A percentile compares a stretch with the other conserved stretches of the same genome.
Conservation (phyloP, 2,888 invertebrate species). For the Chesias legatella region DNA sequence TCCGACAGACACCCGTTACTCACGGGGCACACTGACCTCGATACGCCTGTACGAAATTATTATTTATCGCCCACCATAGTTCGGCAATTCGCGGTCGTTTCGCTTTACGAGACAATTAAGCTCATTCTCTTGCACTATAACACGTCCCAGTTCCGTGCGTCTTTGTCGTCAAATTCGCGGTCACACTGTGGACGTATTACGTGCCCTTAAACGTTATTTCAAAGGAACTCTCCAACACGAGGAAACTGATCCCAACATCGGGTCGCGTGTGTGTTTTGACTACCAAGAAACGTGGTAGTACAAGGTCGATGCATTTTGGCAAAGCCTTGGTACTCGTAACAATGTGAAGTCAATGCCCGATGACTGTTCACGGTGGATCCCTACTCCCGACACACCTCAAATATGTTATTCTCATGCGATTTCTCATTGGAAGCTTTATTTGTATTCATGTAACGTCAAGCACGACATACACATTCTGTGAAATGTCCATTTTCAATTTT, state of each 20-base stretch:
- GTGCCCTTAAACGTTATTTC: slow-evolving; percentile 10
- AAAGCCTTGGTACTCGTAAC: slow-evolving; percentile 39
- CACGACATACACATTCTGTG: slow-evolving; percentile 13
- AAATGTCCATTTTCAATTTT: slow-evolving; percentile 7
- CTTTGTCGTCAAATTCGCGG: slow-evolving; percentile 5
- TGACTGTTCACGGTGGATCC: slow-evolving; percentile 24
- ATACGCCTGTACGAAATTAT: slow-evolving; percentile 51
- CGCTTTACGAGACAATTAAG: slow-evolving; percentile 14
- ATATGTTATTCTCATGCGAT: slow-evolving; percentile 39
- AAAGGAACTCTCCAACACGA: slow-evolving; percentile 13
- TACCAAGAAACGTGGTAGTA: slow-evolving; percentile 12
- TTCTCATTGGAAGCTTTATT: slow-evolving; percentile 45
- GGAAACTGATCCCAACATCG: slow-evolving; percentile 8
- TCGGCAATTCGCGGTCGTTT: slow-evolving; percentile 30
- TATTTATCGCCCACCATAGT: slow-evolving; percentile 39
- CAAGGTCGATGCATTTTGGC: slow-evolving; percentile 26
- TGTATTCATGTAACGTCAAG: slow-evolving; percentile 26
- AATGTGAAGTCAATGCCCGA: slow-evolving; percentile 53
- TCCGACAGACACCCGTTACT: slow-evolving; percentile 63
- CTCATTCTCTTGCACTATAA: slow-evolving; percentile 8
- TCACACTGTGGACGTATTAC: slow-evolving; percentile 3
- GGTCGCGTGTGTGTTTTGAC: slow-evolving; percentile 5
- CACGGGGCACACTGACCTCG: slow-evolving; percentile 65
- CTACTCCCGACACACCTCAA: slow-evolving; percentile 41
- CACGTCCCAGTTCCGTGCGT: slow-evolving; percentile 6